A percentile compares a stretch with the other conserved stretches of the same genome.
phyloP scores from a whole-genome alignment of 2,888 invertebrate species.

The Lottia gigantea region DNA sequence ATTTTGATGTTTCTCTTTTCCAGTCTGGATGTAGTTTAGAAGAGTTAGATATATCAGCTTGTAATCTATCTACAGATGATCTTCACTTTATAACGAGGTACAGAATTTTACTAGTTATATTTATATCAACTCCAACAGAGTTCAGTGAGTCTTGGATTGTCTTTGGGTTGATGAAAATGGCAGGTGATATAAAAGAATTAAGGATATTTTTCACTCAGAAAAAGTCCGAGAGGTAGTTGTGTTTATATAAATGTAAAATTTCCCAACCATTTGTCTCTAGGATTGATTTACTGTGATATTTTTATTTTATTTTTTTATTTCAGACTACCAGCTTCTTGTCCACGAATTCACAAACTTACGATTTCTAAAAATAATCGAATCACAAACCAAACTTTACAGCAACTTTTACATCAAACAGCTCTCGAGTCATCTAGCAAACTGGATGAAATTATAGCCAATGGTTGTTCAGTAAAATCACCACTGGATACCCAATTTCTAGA shows the following conservation, averaged over 20 bases:
- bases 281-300: too few species aligned
- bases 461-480: conserved; percentile 49
- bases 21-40: conserved; percentile 42
- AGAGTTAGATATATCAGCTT: conserved; percentile 41
- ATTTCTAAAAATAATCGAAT: conserved; percentile 48
- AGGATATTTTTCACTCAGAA: too few species aligned
- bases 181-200: too few species aligned
- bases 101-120: neutral
- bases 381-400: conserved; percentile 37
- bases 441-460: conserved; percentile 39
- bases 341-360: conserved; percentile 40
- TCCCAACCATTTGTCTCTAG: too few species aligned
- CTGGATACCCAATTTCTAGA: conserved; percentile 48
- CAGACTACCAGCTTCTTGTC: conserved; percentile 45
- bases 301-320: conserved; percentile 9
- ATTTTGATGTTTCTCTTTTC: too few species aligned
- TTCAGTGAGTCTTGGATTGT: too few species aligned
- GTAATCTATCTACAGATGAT: conserved; percentile 42
- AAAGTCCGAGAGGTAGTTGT: too few species aligned
- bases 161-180: too few species aligned
- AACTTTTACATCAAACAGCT: conserved; percentile 37
- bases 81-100: conserved; percentile 44
- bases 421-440: conserved; percentile 27
- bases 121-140: too few species aligned
- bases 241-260: too few species aligned